Percentiles rank a stretch among this genome's conserved stretches.
These are phyloP conservation scores for Drosophila sordidula DNA, from an alignment of 2,888 invertebrate species.

Conservation along the genomic window DNA sequence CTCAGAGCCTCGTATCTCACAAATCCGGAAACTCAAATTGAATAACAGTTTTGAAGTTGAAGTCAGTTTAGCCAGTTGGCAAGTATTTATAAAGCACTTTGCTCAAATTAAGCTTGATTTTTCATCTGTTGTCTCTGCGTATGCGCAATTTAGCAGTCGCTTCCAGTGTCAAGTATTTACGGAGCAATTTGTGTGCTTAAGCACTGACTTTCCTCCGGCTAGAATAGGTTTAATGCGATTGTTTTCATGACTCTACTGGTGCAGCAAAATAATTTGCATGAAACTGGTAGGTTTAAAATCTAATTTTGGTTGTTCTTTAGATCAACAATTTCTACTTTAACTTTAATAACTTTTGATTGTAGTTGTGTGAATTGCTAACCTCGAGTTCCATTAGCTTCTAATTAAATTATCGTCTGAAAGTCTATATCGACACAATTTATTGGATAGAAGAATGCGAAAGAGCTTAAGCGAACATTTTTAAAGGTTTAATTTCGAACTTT, in stretches of 20 bases:
- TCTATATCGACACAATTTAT: too few species aligned
- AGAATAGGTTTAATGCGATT: slow-evolving; percentile 44
- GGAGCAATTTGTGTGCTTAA: slow-evolving; percentile 56
- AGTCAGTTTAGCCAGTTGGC: slow-evolving; percentile 65
- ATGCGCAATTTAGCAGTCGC: slow-evolving; percentile 65
- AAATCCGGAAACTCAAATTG: slow-evolving; percentile 61
- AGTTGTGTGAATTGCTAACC: too few species aligned
- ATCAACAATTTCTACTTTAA: neutral
- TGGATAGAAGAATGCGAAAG: too few species aligned
- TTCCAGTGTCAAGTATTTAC: slow-evolving; percentile 54
- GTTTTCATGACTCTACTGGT: slow-evolving; percentile 22
- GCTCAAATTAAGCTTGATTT: slow-evolving; percentile 58
- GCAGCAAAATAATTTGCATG: slow-evolving; percentile 30
- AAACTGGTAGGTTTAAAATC: slow-evolving; percentile 12
- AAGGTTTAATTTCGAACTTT: too few species aligned
- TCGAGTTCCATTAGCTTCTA: too few species aligned
- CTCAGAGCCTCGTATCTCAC: slow-evolving; percentile 19
- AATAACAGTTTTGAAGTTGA: slow-evolving; percentile 62
- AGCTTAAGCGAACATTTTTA: too few species aligned
- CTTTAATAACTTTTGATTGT: too few species aligned
- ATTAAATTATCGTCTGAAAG: too few species aligned
- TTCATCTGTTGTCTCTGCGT: slow-evolving; percentile 62
- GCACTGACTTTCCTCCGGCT: slow-evolving; percentile 32
- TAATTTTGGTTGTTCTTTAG: slow-evolving; percentile 1
- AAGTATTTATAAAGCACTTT: slow-evolving; percentile 70